phyloP scores from a whole-genome alignment of 2,113 vertebrate species.

The Phoxinus phoxinus region DNA sequence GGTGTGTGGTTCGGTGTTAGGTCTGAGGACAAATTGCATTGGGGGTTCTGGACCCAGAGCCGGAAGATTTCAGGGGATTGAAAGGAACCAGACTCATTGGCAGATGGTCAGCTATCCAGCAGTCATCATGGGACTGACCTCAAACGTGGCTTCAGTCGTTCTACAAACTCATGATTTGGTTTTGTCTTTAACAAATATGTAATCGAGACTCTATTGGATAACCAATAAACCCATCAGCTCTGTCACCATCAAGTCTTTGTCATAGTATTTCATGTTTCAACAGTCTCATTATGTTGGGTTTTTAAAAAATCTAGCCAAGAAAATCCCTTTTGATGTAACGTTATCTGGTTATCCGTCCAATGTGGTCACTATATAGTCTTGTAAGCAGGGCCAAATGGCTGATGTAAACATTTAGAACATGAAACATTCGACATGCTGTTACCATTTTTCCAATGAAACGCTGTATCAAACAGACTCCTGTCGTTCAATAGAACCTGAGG shows the following conservation, averaged over 20 bases:
- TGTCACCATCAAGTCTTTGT: slow-evolving; percentile 22
- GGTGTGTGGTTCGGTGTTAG: slow-evolving; percentile 10
- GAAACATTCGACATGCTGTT: neutral
- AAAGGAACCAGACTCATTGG: slow-evolving; percentile 32
- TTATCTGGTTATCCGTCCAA: neutral
- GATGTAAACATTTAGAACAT: slow-evolving; percentile 18
- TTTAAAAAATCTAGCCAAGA: neutral
- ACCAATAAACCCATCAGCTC: slow-evolving; percentile 40
- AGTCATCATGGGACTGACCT: slow-evolving; percentile 15
- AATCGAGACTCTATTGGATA: slow-evolving; percentile 1
- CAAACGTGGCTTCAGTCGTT: slow-evolving; percentile 23
- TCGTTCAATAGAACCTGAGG: neutral
- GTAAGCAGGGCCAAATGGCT: slow-evolving; percentile 31
- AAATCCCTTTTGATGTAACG: slow-evolving; percentile 18
- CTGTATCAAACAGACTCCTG: neutral
- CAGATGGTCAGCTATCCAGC: slow-evolving; percentile 36
- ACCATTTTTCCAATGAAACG: neutral
- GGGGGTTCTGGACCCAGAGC: slow-evolving; percentile 35
- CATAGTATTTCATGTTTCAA: slow-evolving; percentile 24
- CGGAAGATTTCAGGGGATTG: slow-evolving; percentile 3
- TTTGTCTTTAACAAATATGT: slow-evolving; percentile 22
- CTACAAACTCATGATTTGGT: slow-evolving; percentile 20
- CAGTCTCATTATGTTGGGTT: slow-evolving; percentile 23
- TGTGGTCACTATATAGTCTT: neutral
- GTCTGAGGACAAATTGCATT: slow-evolving; percentile 38